These are phyloP conservation scores for Neodiprion lecontei DNA, from an alignment of 1,140 invertebrate species.

Conservation along the genomic window DNA sequence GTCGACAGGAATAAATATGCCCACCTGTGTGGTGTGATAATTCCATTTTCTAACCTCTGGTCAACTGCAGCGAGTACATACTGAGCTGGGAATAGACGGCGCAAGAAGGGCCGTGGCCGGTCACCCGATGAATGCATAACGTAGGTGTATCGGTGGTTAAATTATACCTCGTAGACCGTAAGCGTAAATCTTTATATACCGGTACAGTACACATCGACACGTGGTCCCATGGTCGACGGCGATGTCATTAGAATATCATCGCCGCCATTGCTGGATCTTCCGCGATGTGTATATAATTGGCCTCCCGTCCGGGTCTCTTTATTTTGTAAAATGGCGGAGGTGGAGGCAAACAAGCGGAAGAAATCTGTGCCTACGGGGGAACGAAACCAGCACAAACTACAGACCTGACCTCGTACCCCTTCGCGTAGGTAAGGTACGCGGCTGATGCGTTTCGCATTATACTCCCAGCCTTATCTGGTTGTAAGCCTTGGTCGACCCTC, in stretches of 20 bases:
- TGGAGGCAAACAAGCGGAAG: neutral
- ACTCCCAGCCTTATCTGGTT: neutral
- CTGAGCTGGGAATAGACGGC: neutral
- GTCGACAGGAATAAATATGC: no score
- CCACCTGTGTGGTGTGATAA: no score
- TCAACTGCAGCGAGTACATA: neutral
- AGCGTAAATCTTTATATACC: neutral
- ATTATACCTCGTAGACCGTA: neutral
- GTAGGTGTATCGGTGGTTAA: neutral
- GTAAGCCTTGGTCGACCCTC: slow-evolving; percentile 13
- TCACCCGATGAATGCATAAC: neutral
- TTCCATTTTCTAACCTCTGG: neutral
- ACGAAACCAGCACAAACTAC: neutral
- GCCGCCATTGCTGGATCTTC: slow-evolving; percentile 46
- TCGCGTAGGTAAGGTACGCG: neutral
- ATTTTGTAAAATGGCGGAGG: neutral
- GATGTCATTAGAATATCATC: slow-evolving; percentile 58
- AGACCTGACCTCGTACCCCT: slow-evolving; percentile 40
- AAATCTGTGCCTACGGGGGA: slow-evolving; percentile 28
- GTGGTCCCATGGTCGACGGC: slow-evolving; percentile 38
- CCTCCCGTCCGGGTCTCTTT: slow-evolving; percentile 37
- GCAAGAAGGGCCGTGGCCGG: neutral
- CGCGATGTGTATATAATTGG: slow-evolving; percentile 50
- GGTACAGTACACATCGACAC: neutral
- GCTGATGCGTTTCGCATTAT: neutral